These are phyloP conservation scores for Planococcus citri DNA, from an alignment of 1,140 invertebrate genomes.

Conservation along the genomic window DNA sequence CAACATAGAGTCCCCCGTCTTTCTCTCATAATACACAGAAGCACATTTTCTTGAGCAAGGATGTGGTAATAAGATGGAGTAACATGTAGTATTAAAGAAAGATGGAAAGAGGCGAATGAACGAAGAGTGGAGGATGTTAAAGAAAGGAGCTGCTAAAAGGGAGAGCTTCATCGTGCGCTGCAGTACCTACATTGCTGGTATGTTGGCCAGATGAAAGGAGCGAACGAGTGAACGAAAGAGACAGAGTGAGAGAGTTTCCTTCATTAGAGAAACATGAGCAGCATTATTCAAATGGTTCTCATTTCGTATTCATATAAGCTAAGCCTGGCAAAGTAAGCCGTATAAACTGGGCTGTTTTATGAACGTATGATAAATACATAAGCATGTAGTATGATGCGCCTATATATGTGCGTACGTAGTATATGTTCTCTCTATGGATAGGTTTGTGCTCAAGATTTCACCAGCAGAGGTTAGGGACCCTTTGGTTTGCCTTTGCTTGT, in stretches of 20 bases:
- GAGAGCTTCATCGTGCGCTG: no score
- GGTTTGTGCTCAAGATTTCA: no score
- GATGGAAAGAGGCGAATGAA: not conserved
- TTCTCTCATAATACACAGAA: not conserved
- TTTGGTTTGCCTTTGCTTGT: no score
- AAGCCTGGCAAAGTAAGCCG: not conserved
- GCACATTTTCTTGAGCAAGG: conserved; percentile 14
- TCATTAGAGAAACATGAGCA: conserved; percentile 18
- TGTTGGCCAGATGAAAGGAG: conserved; percentile 15
- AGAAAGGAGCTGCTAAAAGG: not conserved
- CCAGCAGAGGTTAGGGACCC: no score
- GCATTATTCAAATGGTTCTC: conserved; percentile 17
- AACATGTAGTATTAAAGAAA: no score
- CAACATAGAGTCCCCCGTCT: not conserved
- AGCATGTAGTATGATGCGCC: no score
- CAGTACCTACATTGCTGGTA: no score
- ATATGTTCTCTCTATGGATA: no score
- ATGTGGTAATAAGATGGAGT: conserved; percentile 9
- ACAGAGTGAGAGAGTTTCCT: not conserved
- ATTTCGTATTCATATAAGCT: conserved; percentile 18
- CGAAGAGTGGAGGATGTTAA: not conserved
- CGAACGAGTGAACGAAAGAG: not conserved
- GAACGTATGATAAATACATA: not conserved
- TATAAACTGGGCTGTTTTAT: not conserved
- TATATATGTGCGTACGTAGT: no score